Evolutionary conservation across 2,113 vertebrate genomes (phyloP), one percentile per base, ranked within the genome.

Genomic region (Mobula hypostoma): DNA sequence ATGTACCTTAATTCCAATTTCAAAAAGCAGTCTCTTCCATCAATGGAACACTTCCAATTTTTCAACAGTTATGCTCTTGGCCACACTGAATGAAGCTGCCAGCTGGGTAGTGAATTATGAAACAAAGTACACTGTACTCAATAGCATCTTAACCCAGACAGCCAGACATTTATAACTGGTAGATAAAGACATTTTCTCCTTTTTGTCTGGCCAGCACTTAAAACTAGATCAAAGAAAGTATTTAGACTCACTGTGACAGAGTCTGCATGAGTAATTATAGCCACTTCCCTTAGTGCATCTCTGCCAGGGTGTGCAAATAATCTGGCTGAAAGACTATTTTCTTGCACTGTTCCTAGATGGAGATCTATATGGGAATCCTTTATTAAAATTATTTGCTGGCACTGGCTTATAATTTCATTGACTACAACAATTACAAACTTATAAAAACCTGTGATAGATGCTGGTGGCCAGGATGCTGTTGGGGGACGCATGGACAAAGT

Each of bases 211-310:
- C 40, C 80, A 11, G 24, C 80, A 27, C 40, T 56, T 21, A 83
- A 6, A 56, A 83, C 19, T 8, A 58, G 80, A 83, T 83, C 56
- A 48, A 19, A 83, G 80, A 48, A 83, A 83, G 48, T 24, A 21
- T 83, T 58, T 48, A 56, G 80, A 56, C 80, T 24, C 80, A 27
- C 6, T 83, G 80, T 83, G 80, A 83, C 80, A 83, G 21, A 27
- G 19, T 80, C 78, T 83, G 56, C 80, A 83, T 83, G 80, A 83
- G 40, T 83, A 83, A 56, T 83, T 83, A 83, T 56, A 83, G 80
- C 19, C 56, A 48, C 12, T 83, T 56, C 5, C 48, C 80, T 7
- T 27, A 4, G 8, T 8, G 19, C 48, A 21, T 83, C 19, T 56
- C 40, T 83, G 80, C 40, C 80, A 8, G 56, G 80, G 21, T 58